These are phyloP conservation scores for Arvicanthis niloticus DNA, from an alignment of 2,113 vertebrate species.

Conservation along the genomic window DNA sequence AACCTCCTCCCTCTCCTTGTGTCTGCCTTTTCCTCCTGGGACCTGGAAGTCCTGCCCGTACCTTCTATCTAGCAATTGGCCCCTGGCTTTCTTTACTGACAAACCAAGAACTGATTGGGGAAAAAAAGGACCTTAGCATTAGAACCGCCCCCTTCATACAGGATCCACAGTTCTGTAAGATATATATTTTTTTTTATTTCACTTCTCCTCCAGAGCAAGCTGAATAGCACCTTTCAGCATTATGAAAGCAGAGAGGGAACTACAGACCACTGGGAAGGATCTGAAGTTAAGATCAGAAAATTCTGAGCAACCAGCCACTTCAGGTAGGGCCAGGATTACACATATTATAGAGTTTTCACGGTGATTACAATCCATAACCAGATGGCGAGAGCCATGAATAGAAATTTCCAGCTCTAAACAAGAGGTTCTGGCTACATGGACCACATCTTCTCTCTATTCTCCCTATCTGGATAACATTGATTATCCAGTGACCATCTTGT, in stretches of 20 bases:
- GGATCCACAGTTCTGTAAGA: background rate
- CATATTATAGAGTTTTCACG: background rate
- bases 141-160: background rate
- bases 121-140: too few relatives aligned
- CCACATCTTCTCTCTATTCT: background rate
- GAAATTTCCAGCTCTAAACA: background rate
- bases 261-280: background rate
- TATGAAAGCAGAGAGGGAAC: background rate
- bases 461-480: background rate
- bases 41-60: too few relatives aligned
- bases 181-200: background rate
- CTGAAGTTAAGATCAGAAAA: background rate
- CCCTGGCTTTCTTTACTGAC: too few relatives aligned
- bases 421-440: background rate
- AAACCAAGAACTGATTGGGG: too few relatives aligned
- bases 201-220: background rate
- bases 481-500: background rate
- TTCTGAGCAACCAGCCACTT: background rate
- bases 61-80: too few relatives aligned
- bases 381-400: background rate
- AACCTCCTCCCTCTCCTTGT: too few relatives aligned
- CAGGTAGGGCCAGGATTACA: background rate
- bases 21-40: too few relatives aligned
- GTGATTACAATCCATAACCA: background rate
- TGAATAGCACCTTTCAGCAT: background rate